Evolutionary conservation across 2,888 invertebrate genomes (phyloP).

Genomic region (Drosophila villosipedis): DNA sequence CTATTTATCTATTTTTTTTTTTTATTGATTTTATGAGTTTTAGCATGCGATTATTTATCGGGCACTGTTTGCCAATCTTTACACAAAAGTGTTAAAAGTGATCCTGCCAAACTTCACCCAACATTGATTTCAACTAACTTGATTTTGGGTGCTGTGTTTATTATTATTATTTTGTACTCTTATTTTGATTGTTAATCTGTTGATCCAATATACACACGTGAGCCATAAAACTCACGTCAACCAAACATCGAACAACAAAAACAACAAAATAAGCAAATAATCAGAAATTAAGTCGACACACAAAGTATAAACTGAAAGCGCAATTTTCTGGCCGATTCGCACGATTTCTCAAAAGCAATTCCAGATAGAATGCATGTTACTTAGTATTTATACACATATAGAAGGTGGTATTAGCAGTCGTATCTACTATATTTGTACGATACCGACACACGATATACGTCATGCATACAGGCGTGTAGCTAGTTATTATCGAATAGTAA

Average conservation of each 20-base stretch:
- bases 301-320: neutral
- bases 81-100: too few species aligned
- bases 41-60: slow-evolving; percentile 1
- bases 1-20: neutral
- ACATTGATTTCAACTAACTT: neutral
- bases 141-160: neutral
- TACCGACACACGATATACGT: neutral
- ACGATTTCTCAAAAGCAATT: slow-evolving; percentile 24
- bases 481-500: slow-evolving; percentile 39
- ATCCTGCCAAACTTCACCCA: slow-evolving; percentile 1
- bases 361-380: slow-evolving; percentile 15
- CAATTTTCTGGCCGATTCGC: neutral
- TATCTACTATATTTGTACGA: neutral
- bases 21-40: neutral
- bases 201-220: slow-evolving; percentile 16
- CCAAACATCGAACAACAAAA: slow-evolving; percentile 9
- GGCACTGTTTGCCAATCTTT: slow-evolving; percentile 38
- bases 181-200: neutral
- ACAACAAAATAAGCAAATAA: neutral
- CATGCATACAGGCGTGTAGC: neutral
- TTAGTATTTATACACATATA: slow-evolving; percentile 1
- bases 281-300: neutral
- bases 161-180: neutral
- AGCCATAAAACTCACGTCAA: slow-evolving; percentile 35
- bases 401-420: neutral